These are phyloP conservation scores for Ramphastos sulfuratus DNA, from an alignment of 2,113 vertebrate genomes.

Conservation along the genomic window DNA sequence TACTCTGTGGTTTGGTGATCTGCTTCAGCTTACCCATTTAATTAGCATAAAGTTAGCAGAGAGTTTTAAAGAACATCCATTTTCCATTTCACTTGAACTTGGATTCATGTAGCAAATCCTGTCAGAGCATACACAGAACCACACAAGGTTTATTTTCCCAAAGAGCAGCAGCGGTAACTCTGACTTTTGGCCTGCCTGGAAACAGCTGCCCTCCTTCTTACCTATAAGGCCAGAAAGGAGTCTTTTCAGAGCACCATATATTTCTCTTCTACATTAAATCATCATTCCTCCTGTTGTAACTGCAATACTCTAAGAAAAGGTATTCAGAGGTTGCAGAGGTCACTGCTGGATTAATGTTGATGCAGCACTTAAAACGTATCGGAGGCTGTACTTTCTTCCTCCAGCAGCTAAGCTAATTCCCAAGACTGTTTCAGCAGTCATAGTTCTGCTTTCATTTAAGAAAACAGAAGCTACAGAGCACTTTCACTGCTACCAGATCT, in stretches of 20 bases:
- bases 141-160: not conserved
- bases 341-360: not conserved
- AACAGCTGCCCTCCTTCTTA: not conserved
- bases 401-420: not conserved
- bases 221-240: not conserved
- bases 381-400: not conserved
- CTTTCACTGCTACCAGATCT: not conserved
- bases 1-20: not conserved
- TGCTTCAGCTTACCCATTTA: not conserved
- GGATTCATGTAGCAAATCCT: not conserved
- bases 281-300: not conserved
- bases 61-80: not conserved
- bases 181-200: not conserved
- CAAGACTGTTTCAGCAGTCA: not conserved
- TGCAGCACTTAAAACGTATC: not conserved
- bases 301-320: not conserved
- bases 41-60: not conserved
- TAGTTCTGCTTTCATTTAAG: not conserved
- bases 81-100: not conserved
- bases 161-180: not conserved
- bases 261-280: not conserved
- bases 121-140: not conserved
- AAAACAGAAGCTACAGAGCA: not conserved
- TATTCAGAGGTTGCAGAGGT: not conserved
- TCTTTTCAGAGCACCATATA: rapidly evolving